phyloP scores from a whole-genome alignment of 2,888 invertebrate species.

The Ariolimax columbianus region DNA sequence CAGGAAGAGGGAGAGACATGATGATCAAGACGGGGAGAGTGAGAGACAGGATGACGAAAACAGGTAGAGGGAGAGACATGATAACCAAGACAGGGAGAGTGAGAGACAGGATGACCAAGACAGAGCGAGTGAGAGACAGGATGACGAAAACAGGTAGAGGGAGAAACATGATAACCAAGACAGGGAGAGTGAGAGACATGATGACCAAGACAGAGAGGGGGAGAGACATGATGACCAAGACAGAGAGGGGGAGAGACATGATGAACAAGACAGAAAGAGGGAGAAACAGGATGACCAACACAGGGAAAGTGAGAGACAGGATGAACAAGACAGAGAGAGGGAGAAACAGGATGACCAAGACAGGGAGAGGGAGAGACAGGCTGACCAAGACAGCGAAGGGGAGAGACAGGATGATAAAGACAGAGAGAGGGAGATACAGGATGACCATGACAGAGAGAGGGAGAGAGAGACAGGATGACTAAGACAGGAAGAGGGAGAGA shows the following conservation, averaged over 20 bases:
- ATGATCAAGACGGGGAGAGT: neutral
- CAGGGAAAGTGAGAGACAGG: neutral
- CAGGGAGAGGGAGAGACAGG: slow-evolving; percentile 2
- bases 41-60: neutral
- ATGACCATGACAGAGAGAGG: neutral
- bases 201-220: neutral
- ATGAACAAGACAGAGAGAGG: slow-evolving; percentile 17
- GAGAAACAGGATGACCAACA: neutral
- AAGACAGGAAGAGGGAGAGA: slow-evolving; percentile 3
- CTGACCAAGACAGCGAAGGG: neutral
- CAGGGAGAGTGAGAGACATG: neutral
- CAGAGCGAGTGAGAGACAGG: neutral
- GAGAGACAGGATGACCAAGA: neutral
- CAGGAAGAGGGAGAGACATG: neutral
- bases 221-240: neutral
- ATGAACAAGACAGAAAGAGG: neutral
- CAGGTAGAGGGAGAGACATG: neutral
- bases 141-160: neutral
- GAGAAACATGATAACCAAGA: neutral
- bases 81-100: neutral
- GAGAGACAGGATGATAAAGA: slow-evolving; percentile 5
- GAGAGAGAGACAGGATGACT: neutral
- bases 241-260: neutral
- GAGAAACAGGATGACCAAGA: slow-evolving; percentile 22
- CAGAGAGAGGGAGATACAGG: slow-evolving; percentile 22